A percentile compares a stretch with the other conserved stretches of the same genome.
phyloP scores from a whole-genome alignment of 2,888 invertebrate genomes.

The Drosophila melanosoma region DNA sequence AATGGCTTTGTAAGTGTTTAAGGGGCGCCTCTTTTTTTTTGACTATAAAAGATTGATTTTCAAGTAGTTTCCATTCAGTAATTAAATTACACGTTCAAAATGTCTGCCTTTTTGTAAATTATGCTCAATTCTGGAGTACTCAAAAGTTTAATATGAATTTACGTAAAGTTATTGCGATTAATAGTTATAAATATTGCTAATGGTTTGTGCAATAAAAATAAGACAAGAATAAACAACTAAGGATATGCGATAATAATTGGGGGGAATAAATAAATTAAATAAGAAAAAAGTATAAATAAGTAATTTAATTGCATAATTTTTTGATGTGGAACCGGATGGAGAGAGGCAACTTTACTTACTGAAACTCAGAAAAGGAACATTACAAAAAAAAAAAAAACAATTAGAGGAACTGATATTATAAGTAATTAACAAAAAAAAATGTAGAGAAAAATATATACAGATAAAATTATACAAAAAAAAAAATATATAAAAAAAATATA shows the following conservation, averaged over 20 bases:
- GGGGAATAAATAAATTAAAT: neutral
- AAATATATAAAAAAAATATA: no score
- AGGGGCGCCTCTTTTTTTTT: neutral
- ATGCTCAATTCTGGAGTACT: neutral
- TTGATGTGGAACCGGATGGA: neutral
- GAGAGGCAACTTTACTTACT: neutral
- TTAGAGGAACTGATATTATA: neutral
- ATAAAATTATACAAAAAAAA: no score
- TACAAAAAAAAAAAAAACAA: neutral
- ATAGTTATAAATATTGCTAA: neutral
- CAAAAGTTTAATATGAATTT: neutral
- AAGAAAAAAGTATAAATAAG: neutral
- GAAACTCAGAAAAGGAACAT: neutral
- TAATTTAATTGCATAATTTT: neutral
- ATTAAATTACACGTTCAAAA: conserved; percentile 1
- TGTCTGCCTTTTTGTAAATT: neutral
- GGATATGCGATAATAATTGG: neutral
- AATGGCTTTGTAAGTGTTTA: conserved; percentile 15
- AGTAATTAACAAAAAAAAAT: no score
- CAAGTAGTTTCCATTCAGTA: conserved; percentile 3
- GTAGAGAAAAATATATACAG: no score
- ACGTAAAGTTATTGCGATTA: neutral
- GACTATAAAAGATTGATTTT: conserved; percentile 8
- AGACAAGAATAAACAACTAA: neutral
- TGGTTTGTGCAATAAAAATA: neutral